Base-by-base conservation (phyloP, 2,888 invertebrate genomes). In the Eudasyphora cyanicolor region DNA sequence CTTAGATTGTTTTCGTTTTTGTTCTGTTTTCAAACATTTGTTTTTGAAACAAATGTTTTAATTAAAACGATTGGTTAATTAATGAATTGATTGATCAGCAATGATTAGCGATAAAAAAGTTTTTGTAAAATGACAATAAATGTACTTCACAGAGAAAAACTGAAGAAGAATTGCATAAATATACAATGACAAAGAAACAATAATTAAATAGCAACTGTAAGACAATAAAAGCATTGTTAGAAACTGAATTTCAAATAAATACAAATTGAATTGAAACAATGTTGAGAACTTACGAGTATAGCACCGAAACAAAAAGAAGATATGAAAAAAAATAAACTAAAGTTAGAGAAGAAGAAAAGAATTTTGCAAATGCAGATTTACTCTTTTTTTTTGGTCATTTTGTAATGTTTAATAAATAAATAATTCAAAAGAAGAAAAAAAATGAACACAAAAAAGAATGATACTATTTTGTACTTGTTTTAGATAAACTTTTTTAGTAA, bases 401-500 rank as follows among this genome's bases (percentile, higher is more conserved):
- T 70, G 42, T 76, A 82, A 82, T 42, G 54, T 82, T 79, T 60
- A 82, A 71, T 38, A 69, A n/a, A n/a, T 79, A 73, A 69, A 67
- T 38, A 71, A 45, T 45, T 45, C 14, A 45, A 14, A 45, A 14
- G n/a, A 45, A 60, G 32, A 17, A 60, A n/a, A n/a, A n/a, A n/a
- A n/a, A n/a, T n/a, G n/a, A n/a, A n/a, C n/a, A n/a, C n/a, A n/a
- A n/a, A n/a, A n/a, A 29, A 29, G 24, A 57, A 57, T 27, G 27
- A 60, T n/a, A 81, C 81, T 81, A 84, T 84, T 84, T 84, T 84
- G 78, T 84, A 84, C 84, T 84, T 81, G 81, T 84, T 81, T 84
- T 84, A 84, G 84, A 84, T 76, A 84, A 81, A 79, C 71, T 76
- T 84, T 75, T 76, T 84, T 71, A 51, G 32, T 70, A 74, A 74